Base-by-base conservation (phyloP, 2,888 invertebrate genomes). In the Lithophane socia region DNA sequence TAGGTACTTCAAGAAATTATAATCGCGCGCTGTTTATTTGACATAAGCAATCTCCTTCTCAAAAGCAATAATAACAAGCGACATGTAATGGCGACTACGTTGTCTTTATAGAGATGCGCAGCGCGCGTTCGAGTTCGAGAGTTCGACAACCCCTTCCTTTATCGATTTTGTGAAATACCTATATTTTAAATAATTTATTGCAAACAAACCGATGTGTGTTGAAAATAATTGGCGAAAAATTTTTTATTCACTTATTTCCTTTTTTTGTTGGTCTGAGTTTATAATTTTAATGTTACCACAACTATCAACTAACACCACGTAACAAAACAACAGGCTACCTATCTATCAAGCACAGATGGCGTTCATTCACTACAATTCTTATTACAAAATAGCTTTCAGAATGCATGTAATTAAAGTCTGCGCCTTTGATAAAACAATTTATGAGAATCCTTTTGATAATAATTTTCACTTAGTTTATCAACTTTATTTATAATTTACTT, bases 21-120 rank as follows among this genome's bases (percentile, higher is more conserved):
- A 90, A 90, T 89, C 89, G 90, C 94, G 92, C 93, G 93, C 92
- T 89, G 86, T 87, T 90, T 84, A 82, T 91, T 92, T 94, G 94
- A 94, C 94, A 93, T 90, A 90, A 92, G 91, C 89, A 93, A 93
- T 94, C 91, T 93, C 94, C 92, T 93, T 94, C 91, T 85, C 68
- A 86, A 85, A 84, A 63, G 76, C 73, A 80, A 77, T 74, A 85
- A 82, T 84, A 85, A 77, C 88, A 88, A 88, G 77, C 88, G 90
- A 93, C 89, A 93, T 91, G 94, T 94, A 94, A 94, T 94, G 93
- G 93, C 92, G 93, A 93, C 92, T 67, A 47, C 54, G 52, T 21
- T 60, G 49, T 60, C 42, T 42, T 10, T 24, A 29, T 74, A 83
- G 79, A 70, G 69, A 61, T 66, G 74, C 24, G 58, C 73, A 63